Conservation (phyloP, 2,113 vertebrate species). For the Trogon surrucura region DNA sequence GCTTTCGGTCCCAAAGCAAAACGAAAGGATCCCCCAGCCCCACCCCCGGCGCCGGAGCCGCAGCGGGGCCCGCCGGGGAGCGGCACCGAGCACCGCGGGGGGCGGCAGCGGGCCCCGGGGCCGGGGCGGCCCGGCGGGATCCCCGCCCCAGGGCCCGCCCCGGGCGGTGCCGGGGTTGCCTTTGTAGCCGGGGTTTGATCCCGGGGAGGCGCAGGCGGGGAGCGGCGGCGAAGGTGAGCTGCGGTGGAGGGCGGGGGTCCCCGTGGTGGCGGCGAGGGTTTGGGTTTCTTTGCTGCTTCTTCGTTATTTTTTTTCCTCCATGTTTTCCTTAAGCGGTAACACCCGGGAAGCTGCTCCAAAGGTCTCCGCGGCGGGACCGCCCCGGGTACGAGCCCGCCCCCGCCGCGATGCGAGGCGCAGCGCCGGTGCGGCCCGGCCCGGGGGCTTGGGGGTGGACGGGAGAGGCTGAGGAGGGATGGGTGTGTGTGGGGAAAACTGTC, state of each 20-base stretch:
- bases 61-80: too few relatives aligned
- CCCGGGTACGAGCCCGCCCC: background rate
- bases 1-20: fast-evolving
- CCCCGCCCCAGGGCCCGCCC: too few relatives aligned
- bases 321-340: background rate
- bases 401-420: background rate
- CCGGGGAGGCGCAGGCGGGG: background rate
- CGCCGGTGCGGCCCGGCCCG: background rate
- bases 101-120: too few relatives aligned
- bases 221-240: background rate
- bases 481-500: too few relatives aligned
- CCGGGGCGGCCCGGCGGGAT: too few relatives aligned
- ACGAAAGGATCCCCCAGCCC: background rate
- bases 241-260: too few relatives aligned
- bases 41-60: background rate
- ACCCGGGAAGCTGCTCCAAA: background rate
- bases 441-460: background rate
- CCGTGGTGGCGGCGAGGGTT: background rate
- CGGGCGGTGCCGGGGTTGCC: too few relatives aligned
- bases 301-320: background rate
- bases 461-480: too few relatives aligned
- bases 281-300: background rate
- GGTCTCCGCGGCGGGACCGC: background rate
- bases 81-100: too few relatives aligned
- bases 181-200: too few relatives aligned